Evolutionary conservation across 2,888 invertebrate genomes (phyloP), one percentile per base, ranked within the genome.

Genomic region (Epistrophe grossulariae): DNA sequence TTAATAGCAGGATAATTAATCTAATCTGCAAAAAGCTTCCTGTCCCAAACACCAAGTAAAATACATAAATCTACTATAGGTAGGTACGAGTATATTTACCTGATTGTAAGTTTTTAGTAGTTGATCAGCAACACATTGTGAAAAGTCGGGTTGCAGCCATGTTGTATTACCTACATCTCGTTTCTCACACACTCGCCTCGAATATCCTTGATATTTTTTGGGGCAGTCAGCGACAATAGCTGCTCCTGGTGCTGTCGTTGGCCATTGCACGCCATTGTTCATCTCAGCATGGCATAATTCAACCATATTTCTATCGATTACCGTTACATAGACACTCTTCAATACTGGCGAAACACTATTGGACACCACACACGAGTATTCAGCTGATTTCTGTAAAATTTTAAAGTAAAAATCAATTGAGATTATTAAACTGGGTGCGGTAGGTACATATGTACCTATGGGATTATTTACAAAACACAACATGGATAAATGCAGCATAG

Each of bases 81-180:
- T n/a, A n/a, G n/a, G n/a, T n/a, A n/a, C n/a, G n/a, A n/a, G n/a
- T n/a, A n/a, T 45, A 91, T 93, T 93, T 92, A 96, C 96, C 93
- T 95, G 94, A 89, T 95, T 94, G 90, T 95, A 95, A 88, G 95
- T 95, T 89, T 94, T 93, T 71, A 94, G 92, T 40, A 96, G 91
- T 1, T 95, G 94, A 89, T 95, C 95, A 38, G 95, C 94, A 31
- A 96, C 93, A 90, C 97, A 97, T 24, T 94, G 94, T 1, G 96
- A 96, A 91, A 96, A 97, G 91, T 97, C 96, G 0, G 97, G 96
- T 59, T 94, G 92, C 89, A 95, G 94, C 97, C 97, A 97, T 88
- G 95, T 95, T 0, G 96, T 95, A 28, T 94, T 95, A 45, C 94
- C 95, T 17, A 94, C 93, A 89, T 95, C 95, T 45, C 93, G 93